Conservation (phyloP, 2,888 invertebrate species). For the Epiperipatus broadwayi region DNA sequence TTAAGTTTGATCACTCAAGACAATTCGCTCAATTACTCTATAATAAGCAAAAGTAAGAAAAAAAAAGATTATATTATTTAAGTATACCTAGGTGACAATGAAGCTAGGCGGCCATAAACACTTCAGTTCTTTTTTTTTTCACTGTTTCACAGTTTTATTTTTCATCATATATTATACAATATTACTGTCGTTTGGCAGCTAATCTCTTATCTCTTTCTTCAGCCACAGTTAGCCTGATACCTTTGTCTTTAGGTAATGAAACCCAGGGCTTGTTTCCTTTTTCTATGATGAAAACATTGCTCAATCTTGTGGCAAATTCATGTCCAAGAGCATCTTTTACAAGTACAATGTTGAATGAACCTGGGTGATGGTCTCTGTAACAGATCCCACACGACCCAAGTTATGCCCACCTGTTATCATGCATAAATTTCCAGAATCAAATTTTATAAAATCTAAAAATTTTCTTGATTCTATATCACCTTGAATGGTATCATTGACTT, state of each 20-base stretch:
- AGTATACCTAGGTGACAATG: too few relatives aligned
- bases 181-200: too few relatives aligned
- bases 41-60: too few relatives aligned
- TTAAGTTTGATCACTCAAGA: too few relatives aligned
- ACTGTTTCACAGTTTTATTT: too few relatives aligned
- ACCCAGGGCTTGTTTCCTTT: conserved; percentile 93
- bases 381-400: conserved; percentile 97
- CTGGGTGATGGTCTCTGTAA: conserved; percentile 92
- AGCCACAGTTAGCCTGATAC: conserved; percentile 87
- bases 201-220: conserved; percentile 97
- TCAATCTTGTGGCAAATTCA: conserved; percentile 88
- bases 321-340: conserved; percentile 91
- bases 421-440: conserved; percentile 91
- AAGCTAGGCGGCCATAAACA: too few relatives aligned
- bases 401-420: conserved; percentile 99
- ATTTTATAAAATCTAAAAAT: conserved; percentile 93
- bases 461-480: conserved; percentile 80
- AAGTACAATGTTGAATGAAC: conserved; percentile 97
- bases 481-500: conserved; percentile 88
- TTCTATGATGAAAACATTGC: conserved; percentile 97
- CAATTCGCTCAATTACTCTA: too few relatives aligned
- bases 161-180: too few relatives aligned
- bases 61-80: too few relatives aligned
- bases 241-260: conserved; percentile 89
- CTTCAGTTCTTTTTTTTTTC: too few relatives aligned